Base-by-base conservation (phyloP, 2,113 vertebrate species). In the Poecilia latipinna region DNA sequence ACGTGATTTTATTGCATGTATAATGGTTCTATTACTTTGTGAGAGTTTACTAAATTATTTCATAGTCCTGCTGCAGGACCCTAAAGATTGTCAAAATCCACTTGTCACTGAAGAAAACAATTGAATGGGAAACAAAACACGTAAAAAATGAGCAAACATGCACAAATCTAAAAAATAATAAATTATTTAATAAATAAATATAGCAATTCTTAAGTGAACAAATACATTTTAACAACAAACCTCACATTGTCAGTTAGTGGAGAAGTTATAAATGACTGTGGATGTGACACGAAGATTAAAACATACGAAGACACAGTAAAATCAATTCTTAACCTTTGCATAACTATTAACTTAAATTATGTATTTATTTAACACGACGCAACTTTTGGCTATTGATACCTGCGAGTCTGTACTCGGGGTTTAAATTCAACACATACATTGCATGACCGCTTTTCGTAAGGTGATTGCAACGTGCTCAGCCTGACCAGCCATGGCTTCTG, bases 401-500 rank as follows among this genome's bases (percentile, higher is more conserved):
- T 90, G 74, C 22, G 3, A 87, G 80, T 5, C 64, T 2, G 0
- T 0, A 28, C 80, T 60, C 70, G 17, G 88, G 83, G 80, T 1
- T 0, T 11, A 1, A 0, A 0, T 0, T 12, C 5, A 2, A 12
- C 24, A n/a, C n/a, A n/a, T n/a, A n/a, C n/a, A 5, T 6, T 0
- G 13, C 24, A 0, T 42, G 13, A 51, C 70, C 51, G 65, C 65
- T 80, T 78, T 61, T 51, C 28, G 0, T 31, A 24, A 88, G 81
- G 85, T 79, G 84, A 75, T 28, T 2, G 35, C 24, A 85, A 60
- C 86, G 70, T 86, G 85, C 73, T 42, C 79, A 8, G 10, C 1
- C 2, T 65, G 29, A 19, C 75, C 31, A 89, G 88, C 82, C 81
- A 97, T 97, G 96, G 94, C 96, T 65, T 94, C 95, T 0, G 92